Evolutionary conservation across 2,888 invertebrate genomes (phyloP).

Genomic region (Oithona nana): DNA sequence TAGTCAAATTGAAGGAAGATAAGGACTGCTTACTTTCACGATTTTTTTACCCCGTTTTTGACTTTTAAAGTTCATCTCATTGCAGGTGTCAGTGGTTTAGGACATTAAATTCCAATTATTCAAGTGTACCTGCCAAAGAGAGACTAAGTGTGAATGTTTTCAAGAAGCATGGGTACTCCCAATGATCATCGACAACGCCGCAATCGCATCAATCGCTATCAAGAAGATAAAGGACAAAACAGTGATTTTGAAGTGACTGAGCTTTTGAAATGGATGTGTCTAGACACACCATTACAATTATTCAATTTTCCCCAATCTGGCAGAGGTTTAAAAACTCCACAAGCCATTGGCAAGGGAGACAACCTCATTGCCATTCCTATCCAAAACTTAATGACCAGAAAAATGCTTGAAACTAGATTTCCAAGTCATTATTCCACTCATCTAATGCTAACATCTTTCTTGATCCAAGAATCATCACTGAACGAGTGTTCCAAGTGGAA

Average conservation of each 20-base stretch:
- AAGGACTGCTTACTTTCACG: too few species aligned
- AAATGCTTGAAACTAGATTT: background rate
- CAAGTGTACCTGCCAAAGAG: background rate
- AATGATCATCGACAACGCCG: too few species aligned
- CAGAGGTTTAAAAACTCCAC: conserved; percentile 48
- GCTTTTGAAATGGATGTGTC: background rate
- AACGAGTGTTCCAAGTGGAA: conserved; percentile 37
- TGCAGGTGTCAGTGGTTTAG: too few species aligned
- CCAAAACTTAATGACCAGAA: conserved; percentile 32
- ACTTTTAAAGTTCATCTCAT: too few species aligned
- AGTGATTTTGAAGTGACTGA: background rate
- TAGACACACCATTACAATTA: conserved; percentile 35
- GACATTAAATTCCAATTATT: too few species aligned
- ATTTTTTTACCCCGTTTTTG: too few species aligned
- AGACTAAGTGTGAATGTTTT: too few species aligned
- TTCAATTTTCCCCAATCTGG: conserved; percentile 45
- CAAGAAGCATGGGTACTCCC: too few species aligned
- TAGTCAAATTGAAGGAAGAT: too few species aligned
- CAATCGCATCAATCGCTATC: too few species aligned
- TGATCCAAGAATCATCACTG: conserved; percentile 27
- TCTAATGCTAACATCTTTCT: background rate
- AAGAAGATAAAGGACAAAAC: too few species aligned
- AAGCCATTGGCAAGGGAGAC: conserved; percentile 36
- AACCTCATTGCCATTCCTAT: conserved; percentile 36
- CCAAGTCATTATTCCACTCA: background rate